phyloP scores from a whole-genome alignment of 2,797 vertebrate species.

The Lacerta viridis region DNA sequence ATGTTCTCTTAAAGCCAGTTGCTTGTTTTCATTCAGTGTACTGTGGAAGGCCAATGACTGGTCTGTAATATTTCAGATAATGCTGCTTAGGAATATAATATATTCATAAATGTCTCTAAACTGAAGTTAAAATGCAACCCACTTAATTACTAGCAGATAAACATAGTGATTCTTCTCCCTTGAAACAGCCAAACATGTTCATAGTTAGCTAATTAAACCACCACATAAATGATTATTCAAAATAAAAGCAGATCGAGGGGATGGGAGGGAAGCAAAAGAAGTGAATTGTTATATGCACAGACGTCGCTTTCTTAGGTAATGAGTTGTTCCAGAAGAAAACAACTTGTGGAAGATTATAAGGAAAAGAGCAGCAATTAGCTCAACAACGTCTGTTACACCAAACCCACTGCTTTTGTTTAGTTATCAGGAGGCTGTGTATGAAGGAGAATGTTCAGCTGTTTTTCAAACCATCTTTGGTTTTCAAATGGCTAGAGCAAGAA shows the following conservation, averaged over 20 bases:
- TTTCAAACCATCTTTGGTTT: conserved; percentile 24
- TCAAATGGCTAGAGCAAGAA: conserved; percentile 5
- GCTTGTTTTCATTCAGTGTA: conserved; percentile 44
- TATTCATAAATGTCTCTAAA: conserved; percentile 61
- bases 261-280: conserved; percentile 47
- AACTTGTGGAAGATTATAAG: conserved; percentile 54
- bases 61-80: conserved; percentile 67
- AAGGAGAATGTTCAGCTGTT: conserved; percentile 40
- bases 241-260: conserved; percentile 51
- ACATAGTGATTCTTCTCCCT: conserved; percentile 66
- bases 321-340: conserved; percentile 43
- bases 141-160: conserved; percentile 72
- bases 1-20: background rate
- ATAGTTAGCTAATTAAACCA: conserved; percentile 76
- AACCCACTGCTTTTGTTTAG: conserved; percentile 43
- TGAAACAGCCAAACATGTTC: conserved; percentile 59
- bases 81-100: conserved; percentile 59
- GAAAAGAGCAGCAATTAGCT: conserved; percentile 56
- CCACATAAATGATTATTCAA: conserved; percentile 66
- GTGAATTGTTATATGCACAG: conserved; percentile 28
- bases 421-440: conserved; percentile 5
- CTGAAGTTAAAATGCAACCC: conserved; percentile 64
- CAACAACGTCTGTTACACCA: conserved; percentile 50
- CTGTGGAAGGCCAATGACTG: conserved; percentile 69
- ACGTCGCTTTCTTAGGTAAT: conserved; percentile 33